Evolutionary conservation across 2,888 invertebrate genomes (phyloP), one percentile per base, ranked within the genome.

Genomic region (Macrosiphum euphorbiae): DNA sequence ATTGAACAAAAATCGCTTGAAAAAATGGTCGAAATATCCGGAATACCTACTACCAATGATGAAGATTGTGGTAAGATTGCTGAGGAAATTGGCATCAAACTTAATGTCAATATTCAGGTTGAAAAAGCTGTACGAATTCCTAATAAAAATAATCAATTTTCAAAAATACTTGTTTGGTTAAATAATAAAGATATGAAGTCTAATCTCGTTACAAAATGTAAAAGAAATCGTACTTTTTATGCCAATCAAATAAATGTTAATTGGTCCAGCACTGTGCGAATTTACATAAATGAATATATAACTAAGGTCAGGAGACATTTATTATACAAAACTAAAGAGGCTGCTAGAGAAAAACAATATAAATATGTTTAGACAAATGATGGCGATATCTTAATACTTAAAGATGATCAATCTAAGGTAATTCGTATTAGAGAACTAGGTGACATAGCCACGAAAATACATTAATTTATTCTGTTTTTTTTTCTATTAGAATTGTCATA

Each of bases 261-360:
- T 88, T 88, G 88, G 55, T 52, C 88, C 44, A 35, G 58, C 58
- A 58, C 58, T 58, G 26, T 58, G 52, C 28, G 35, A 52, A 88
- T 88, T 88, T 88, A 11, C 35, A 90, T 67, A 3, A 90, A 90
- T 61, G 90, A 90, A 90, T 44, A 89, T 61, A 16, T 67, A 90
- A 67, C 44, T 8, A 90, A 61, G 47, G 61, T 90, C 4, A 90
- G 90, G 67, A 90, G 28, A 67, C 89, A 90, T 61, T 7, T 90
- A 90, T 20, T 90, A 61, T 58, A 7, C 58, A 58, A 26, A 58
- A 58, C 58, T 7, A 58, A 58, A 58, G 26, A 58, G 8, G 58
- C 67, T 90, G 61, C 44, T 20, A 90, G 61, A 90, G 67, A 90
- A 90, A 90, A 90, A 35, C 13, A 3, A 1, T 90, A 90, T 16